Percentiles rank a stretch among this genome's conserved stretches.
These are phyloP conservation scores for Corydoras sp. DNA, from an alignment of 2,113 vertebrate genomes.

Conservation along the genomic window DNA sequence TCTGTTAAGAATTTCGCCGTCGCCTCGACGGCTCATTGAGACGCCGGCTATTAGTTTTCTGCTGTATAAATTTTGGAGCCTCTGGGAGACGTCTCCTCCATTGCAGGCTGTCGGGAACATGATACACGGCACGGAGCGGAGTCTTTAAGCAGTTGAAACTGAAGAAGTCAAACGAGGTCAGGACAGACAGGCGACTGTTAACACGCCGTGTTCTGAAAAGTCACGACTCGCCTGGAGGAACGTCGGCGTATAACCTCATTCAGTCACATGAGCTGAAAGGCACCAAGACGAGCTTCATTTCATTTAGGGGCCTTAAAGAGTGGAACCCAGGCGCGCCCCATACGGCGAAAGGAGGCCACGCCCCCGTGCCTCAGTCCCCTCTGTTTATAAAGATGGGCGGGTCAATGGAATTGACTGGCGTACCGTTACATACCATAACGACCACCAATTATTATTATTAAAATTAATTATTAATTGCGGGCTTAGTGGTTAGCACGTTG, in stretches of 20 bases:
- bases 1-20: not conserved
- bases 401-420: too few species aligned
- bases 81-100: not conserved
- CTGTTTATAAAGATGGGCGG: too few species aligned
- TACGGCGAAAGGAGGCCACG: too few species aligned
- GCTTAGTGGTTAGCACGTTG: too few species aligned
- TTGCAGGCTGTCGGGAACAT: conserved; percentile 17
- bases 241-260: conserved; percentile 56
- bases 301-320: too few species aligned
- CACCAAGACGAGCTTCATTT: conserved; percentile 34
- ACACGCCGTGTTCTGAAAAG: conserved; percentile 45
- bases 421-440: too few species aligned
- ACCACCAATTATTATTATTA: too few species aligned
- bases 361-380: too few species aligned
- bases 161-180: conserved; percentile 28
- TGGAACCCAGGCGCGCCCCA: too few species aligned
- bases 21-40: not conserved
- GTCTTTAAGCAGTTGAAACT: conserved; percentile 27
- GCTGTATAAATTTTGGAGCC: not conserved
- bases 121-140: conserved; percentile 23
- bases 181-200: conserved; percentile 41
- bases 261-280: conserved; percentile 57
- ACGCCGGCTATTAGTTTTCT: conserved; percentile 5
- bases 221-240: conserved; percentile 52
- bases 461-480: too few species aligned